phyloP scores from a whole-genome alignment of 1,140 invertebrate species.

The Acromyrmex heyeri region DNA sequence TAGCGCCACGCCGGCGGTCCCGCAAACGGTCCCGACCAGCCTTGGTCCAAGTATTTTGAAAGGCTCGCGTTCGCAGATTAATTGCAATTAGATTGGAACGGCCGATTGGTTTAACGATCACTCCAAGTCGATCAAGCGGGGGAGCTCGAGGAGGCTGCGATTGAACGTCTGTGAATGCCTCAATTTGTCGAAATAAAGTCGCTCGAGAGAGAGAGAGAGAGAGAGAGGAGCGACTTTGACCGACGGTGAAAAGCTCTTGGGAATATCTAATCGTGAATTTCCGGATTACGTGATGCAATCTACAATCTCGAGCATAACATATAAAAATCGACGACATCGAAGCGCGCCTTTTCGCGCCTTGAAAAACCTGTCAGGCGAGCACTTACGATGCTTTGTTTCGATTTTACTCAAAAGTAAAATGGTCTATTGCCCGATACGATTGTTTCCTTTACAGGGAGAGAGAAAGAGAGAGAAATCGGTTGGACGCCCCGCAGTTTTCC shows the following conservation, averaged over 20 bases:
- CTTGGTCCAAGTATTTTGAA: slow-evolving; percentile 45
- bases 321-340: not conserved
- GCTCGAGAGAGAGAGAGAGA: not conserved
- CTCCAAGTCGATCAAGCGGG: slow-evolving; percentile 37
- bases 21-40: slow-evolving; percentile 6
- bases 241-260: slow-evolving; percentile 15
- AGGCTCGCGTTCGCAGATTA: slow-evolving; percentile 43
- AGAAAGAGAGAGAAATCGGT: not conserved
- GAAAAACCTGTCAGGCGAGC: not conserved
- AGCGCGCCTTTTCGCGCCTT: not conserved
- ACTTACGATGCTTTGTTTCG: slow-evolving; percentile 17
- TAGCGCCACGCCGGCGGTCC: not conserved
- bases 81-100: slow-evolving; percentile 57
- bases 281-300: not conserved
- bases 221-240: not conserved
- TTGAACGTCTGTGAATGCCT: slow-evolving; percentile 29
- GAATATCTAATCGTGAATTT: slow-evolving; percentile 33
- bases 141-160: not conserved
- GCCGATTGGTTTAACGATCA: slow-evolving; percentile 55
- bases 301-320: not conserved
- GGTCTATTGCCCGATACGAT: slow-evolving; percentile 14
- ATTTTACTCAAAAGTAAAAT: slow-evolving; percentile 10
- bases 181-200: slow-evolving; percentile 57
- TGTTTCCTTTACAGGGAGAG: slow-evolving; percentile 8
- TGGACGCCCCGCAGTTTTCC: slow-evolving; percentile 10